Evolutionary conservation across 1,140 invertebrate genomes (phyloP), one percentile per base, ranked within the genome.

Genomic region (Drosophila teissieri): DNA sequence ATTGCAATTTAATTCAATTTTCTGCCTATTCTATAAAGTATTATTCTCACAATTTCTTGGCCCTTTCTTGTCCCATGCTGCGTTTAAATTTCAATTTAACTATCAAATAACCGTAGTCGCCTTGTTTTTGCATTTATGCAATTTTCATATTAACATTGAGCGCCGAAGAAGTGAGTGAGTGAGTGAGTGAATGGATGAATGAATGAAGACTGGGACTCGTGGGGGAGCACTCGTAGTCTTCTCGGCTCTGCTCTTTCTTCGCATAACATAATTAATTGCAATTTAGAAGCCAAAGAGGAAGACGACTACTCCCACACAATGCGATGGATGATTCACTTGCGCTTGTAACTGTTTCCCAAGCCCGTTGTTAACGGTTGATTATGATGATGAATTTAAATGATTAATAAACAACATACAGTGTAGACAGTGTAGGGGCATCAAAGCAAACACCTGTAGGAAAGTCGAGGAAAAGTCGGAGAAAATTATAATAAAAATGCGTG

Each of bases 331-430:
- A 88, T 83, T 88, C 75, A 88, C 83, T 88, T 88, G 72, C 83
- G 79, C 83, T 88, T 86, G 62, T 82, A 86, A 86, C 82, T 88
- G 78, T 88, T 76, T 77, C 79, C 63, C 84, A 89, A 73, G 81
- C 77, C 77, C 77, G 80, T 88, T 90, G 85, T 90, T 89, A 89
- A 89, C 84, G 84, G 84, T 89, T 89, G 77, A 89, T 89, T 90
- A 83, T 90, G 68, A 80, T 89, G 80, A 89, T 89, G 85, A 90
- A 78, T 84, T 89, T 89, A 89, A 89, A 90, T 89, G 86, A 89
- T 90, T 89, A 90, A 89, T 89, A 90, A 89, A 89, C 80, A 88
- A 89, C 63, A 58, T 67, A 19, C 22, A 37, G 40, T 14, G 22
- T 4, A 34, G 10, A 19, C 22, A 37, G 40, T 14, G 22, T 4